Evolutionary conservation across 2,113 vertebrate species (phyloP).

Genomic region (Neomonachus schauinslandi): DNA sequence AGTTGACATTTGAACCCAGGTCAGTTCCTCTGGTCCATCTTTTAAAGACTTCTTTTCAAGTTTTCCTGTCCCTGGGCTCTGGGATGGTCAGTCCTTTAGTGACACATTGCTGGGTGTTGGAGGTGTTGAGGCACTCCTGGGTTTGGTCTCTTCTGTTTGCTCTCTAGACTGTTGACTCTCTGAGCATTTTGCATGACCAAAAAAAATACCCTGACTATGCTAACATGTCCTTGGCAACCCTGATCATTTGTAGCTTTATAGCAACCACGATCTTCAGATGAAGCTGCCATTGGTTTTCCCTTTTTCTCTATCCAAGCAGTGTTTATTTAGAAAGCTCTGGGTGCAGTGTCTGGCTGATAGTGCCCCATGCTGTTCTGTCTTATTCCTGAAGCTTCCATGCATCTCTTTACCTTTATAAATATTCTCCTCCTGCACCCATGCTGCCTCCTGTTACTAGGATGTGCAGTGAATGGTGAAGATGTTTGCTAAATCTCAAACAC

Average conservation of each 20-base stretch:
- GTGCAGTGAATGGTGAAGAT: conserved; percentile 58
- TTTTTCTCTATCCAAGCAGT: not conserved
- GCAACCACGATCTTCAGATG: not conserved
- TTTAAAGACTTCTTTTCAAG: not conserved
- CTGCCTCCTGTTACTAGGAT: conserved; percentile 60
- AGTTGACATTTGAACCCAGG: not conserved
- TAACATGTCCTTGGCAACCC: not conserved
- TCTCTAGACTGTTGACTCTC: not conserved
- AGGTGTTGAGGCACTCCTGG: not conserved
- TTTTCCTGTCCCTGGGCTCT: not conserved
- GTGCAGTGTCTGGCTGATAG: not conserved
- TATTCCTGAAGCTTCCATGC: conserved; percentile 52
- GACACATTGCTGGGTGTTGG: not conserved
- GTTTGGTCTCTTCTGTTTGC: not conserved
- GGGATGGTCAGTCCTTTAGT: not conserved
- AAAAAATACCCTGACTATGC: not conserved
- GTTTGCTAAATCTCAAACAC: conserved; percentile 72
- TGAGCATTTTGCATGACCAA: not conserved
- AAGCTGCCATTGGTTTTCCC: not conserved
- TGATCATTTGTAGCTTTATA: not conserved
- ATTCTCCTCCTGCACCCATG: not conserved
- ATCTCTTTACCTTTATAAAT: conserved; percentile 49
- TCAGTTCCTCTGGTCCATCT: not conserved
- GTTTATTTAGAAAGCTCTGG: conserved; percentile 57
- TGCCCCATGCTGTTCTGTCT: not conserved